phyloP scores from a whole-genome alignment of 1,140 invertebrate species.

The Drosophila eugracilis region DNA sequence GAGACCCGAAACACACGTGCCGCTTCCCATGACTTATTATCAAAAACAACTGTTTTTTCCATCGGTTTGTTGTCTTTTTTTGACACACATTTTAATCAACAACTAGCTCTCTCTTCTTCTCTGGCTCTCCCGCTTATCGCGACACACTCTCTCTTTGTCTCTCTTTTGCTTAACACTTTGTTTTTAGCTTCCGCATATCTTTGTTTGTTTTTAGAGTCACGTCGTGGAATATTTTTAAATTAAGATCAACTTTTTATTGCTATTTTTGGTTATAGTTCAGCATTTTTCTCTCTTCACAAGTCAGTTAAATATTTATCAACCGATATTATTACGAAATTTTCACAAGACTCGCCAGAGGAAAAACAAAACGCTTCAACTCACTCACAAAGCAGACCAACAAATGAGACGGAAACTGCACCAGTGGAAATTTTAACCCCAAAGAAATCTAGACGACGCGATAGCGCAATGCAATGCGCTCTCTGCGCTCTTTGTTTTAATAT shows the following conservation, averaged over 20 bases:
- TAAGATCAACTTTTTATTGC: neutral
- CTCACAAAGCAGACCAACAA: conserved; percentile 14
- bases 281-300: neutral
- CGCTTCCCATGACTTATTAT: conserved; percentile 26
- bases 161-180: conserved; percentile 20
- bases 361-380: conserved; percentile 21
- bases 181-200: conserved; percentile 36
- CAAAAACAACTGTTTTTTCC: conserved; percentile 26
- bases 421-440: conserved; percentile 60
- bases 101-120: conserved; percentile 6
- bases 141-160: conserved; percentile 20
- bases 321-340: conserved; percentile 52
- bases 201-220: conserved; percentile 16
- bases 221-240: conserved; percentile 13
- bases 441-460: conserved; percentile 40
- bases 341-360: conserved; percentile 8
- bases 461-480: conserved; percentile 14
- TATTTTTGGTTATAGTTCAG: neutral
- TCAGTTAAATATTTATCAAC: conserved; percentile 12
- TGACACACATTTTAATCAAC: conserved; percentile 75
- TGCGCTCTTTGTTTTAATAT: conserved; percentile 9
- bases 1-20: conserved; percentile 23
- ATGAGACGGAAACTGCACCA: conserved; percentile 37
- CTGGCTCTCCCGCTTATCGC: conserved; percentile 10
- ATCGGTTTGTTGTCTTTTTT: conserved; percentile 33